Evolutionary conservation across 2,888 invertebrate genomes (phyloP).

Genomic region (Lasioglossum calceatum): DNA sequence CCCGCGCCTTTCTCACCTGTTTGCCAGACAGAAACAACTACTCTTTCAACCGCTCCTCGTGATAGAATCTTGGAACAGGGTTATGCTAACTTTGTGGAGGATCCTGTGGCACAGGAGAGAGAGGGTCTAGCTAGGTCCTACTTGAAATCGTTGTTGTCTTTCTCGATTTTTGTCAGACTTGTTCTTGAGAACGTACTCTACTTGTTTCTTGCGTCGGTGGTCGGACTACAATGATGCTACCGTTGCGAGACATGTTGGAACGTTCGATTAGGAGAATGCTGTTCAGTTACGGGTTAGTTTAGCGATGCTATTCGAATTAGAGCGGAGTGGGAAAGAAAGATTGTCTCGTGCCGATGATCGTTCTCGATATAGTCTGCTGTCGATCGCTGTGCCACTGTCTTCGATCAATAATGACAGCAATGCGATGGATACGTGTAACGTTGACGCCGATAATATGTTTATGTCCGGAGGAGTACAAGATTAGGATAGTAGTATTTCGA

Average conservation of each 20-base stretch:
- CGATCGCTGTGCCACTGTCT: background rate
- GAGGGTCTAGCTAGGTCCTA: background rate
- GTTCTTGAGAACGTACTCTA: background rate
- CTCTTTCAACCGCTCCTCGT: background rate
- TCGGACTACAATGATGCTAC: background rate
- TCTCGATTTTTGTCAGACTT: background rate
- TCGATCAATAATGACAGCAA: background rate
- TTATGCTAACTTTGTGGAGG: background rate
- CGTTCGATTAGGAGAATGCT: background rate
- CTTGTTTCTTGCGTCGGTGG: background rate
- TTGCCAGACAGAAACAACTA: slow-evolving; percentile 32
- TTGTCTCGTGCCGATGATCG: background rate
- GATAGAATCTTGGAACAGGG: background rate
- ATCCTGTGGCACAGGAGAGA: background rate
- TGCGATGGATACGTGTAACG: background rate
- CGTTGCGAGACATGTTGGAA: background rate
- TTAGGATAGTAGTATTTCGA: background rate
- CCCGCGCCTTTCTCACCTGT: slow-evolving; percentile 95
- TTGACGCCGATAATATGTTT: background rate
- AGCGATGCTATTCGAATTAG: background rate
- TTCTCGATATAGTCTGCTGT: background rate
- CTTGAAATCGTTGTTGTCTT: background rate
- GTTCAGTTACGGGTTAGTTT: background rate
- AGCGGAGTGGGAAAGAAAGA: background rate
- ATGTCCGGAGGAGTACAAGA: background rate